Conservation (phyloP, 1,140 invertebrate species). For the Littorina saxatilis region DNA sequence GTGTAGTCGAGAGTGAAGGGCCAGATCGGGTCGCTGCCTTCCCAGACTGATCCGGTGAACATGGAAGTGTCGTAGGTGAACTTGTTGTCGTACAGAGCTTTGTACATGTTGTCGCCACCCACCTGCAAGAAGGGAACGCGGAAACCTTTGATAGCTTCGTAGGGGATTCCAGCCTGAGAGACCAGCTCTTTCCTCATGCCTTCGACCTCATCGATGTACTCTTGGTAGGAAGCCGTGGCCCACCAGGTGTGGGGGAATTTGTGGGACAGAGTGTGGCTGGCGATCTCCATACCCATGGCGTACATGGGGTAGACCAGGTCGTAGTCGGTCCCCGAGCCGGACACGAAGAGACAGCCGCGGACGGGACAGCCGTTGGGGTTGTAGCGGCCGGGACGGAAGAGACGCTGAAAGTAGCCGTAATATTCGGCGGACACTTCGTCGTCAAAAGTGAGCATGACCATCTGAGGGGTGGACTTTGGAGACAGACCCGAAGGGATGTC, state of each 20-base stretch:
- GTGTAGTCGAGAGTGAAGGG: constrained; percentile 95
- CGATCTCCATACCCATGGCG: constrained; percentile 56
- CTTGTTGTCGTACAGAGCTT: constrained; percentile 50
- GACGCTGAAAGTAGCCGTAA: constrained; percentile 58
- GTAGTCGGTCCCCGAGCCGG: constrained; percentile 54
- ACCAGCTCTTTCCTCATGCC: constrained; percentile 50
- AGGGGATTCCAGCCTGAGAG: constrained; percentile 44
- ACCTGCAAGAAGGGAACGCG: constrained; percentile 58
- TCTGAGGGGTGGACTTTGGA: constrained; percentile 47
- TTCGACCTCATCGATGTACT: constrained; percentile 50
- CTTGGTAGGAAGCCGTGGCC: constrained; percentile 53
- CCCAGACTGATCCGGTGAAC: constrained; percentile 87
- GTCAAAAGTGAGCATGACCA: constrained; percentile 63
- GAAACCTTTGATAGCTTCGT: constrained; percentile 51
- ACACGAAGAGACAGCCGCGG: constrained; percentile 55
- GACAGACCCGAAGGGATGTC: constrained; percentile 50
- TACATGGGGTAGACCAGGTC: constrained; percentile 58
- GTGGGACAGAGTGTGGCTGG: constrained; percentile 56
- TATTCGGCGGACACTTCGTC: constrained; percentile 56
- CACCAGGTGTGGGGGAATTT: constrained; percentile 61
- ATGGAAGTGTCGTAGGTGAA: constrained; percentile 92
- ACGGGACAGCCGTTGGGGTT: constrained; percentile 62
- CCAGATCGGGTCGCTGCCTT: constrained; percentile 85
- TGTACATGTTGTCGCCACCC: constrained; percentile 58
- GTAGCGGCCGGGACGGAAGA: constrained; percentile 57